phyloP scores from a whole-genome alignment of 2,888 invertebrate genomes.

The Limenitis arthemis region DNA sequence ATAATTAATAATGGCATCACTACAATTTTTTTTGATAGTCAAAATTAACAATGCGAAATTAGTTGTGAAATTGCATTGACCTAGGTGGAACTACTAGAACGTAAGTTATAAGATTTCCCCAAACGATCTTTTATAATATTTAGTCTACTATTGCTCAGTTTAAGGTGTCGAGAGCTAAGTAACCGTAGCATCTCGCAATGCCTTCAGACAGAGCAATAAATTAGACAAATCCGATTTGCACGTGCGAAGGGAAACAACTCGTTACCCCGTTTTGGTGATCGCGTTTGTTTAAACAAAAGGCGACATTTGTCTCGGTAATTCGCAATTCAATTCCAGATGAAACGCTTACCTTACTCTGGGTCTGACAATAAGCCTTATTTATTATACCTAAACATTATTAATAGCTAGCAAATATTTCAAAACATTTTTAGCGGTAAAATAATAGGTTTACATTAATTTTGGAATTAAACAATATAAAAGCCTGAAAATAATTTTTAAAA shows the following conservation, averaged over 20 bases:
- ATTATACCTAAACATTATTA: not conserved
- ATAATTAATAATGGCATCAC: too few species aligned
- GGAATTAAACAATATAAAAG: not conserved
- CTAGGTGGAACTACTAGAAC: too few species aligned
- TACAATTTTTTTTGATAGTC: too few species aligned
- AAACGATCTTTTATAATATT: not conserved
- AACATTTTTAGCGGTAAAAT: not conserved
- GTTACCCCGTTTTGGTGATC: constrained; percentile 44
- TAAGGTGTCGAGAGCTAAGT: constrained; percentile 59
- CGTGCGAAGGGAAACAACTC: constrained; percentile 50
- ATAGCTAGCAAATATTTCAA: not conserved
- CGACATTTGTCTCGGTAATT: constrained; percentile 34
- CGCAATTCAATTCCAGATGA: constrained; percentile 28
- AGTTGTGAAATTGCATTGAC: too few species aligned
- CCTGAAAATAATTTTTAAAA: not conserved
- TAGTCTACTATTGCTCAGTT: constrained; percentile 1
- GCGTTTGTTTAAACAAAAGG: constrained; percentile 49
- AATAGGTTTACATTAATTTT: not conserved
- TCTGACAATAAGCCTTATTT: constrained; percentile 1
- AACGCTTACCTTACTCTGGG: constrained; percentile 3
- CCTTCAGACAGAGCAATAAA: constrained; percentile 60
- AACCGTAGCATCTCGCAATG: constrained; percentile 55
- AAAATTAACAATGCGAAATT: too few species aligned
- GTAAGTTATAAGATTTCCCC: too few species aligned
- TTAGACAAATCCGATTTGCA: constrained; percentile 70